Percentiles rank a stretch among this genome's conserved stretches.
Evolutionary conservation across 1,140 invertebrate genomes (phyloP).

Genomic region (Philopotamus ludificatus): DNA sequence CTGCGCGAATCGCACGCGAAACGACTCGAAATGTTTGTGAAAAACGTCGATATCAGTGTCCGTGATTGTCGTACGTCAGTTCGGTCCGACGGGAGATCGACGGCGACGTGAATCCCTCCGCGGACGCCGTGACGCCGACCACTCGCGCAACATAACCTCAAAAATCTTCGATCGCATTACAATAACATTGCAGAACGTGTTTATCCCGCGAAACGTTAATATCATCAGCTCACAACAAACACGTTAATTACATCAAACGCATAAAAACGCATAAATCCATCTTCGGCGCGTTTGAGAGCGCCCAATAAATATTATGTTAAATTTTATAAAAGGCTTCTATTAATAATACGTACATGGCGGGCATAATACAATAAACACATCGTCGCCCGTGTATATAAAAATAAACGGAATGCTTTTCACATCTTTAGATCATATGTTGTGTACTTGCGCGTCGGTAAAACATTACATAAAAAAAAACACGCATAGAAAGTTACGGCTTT

Average conservation of each 20-base stretch:
- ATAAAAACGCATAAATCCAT: too few relatives aligned
- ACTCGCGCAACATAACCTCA: too few relatives aligned
- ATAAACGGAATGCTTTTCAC: constrained; percentile 10
- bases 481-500: too few relatives aligned
- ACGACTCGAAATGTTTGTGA: not conserved
- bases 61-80: not conserved
- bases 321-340: not conserved
- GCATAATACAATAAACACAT: constrained; percentile 3
- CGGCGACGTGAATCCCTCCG: too few relatives aligned
- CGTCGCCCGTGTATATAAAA: constrained; percentile 10
- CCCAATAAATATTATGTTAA: not conserved
- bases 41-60: not conserved
- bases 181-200: too few relatives aligned
- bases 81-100: too few relatives aligned
- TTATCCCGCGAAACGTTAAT: too few relatives aligned
- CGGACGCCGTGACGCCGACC: not conserved
- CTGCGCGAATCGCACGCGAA: not conserved
- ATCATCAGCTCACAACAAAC: too few relatives aligned
- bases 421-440: not conserved
- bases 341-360: too few relatives aligned
- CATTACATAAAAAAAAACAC: too few relatives aligned
- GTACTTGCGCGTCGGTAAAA: constrained; percentile 7
- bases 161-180: too few relatives aligned
- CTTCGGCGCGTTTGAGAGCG: not conserved
- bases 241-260: too few relatives aligned